A percentile compares a stretch with the other conserved stretches of the same genome.
Conservation (phyloP, 2,888 invertebrate species). For the Esperia sulphurella region DNA sequence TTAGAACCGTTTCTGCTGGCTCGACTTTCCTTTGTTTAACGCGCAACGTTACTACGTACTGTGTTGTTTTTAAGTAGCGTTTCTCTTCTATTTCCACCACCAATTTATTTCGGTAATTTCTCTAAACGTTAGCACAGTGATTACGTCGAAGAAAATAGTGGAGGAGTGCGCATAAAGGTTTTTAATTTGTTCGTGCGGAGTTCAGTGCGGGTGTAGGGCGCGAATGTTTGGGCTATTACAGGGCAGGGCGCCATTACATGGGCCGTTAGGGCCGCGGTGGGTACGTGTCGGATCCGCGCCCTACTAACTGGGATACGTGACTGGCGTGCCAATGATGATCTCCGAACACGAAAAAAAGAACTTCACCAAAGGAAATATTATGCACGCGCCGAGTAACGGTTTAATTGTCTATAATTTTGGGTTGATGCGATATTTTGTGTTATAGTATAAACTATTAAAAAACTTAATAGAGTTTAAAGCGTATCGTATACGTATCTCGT, state of each 20-base stretch:
- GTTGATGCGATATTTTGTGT: neutral
- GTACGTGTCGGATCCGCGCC: slow-evolving; percentile 69
- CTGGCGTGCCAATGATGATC: slow-evolving; percentile 37
- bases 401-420: neutral
- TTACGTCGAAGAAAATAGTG: slow-evolving; percentile 34
- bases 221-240: slow-evolving; percentile 60
- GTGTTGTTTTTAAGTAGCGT: neutral
- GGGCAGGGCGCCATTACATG: slow-evolving; percentile 57
- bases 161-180: slow-evolving; percentile 49
- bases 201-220: slow-evolving; percentile 29
- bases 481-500: too few relatives aligned
- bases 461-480: too few relatives aligned
- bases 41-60: neutral
- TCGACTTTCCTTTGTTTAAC: neutral
- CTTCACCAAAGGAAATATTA: too few relatives aligned
- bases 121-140: slow-evolving; percentile 13
- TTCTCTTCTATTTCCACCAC: neutral
- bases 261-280: slow-evolving; percentile 58
- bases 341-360: slow-evolving; percentile 21
- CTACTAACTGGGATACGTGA: slow-evolving; percentile 70
- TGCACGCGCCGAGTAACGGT: too few relatives aligned
- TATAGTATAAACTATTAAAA: neutral
- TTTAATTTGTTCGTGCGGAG: slow-evolving; percentile 67
- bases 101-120: slow-evolving; percentile 7
- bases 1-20: neutral